Percentiles rank a stretch among this genome's conserved stretches.
Evolutionary conservation across 2,797 vertebrate species (phyloP).

Genomic region (Hydrophis major): DNA sequence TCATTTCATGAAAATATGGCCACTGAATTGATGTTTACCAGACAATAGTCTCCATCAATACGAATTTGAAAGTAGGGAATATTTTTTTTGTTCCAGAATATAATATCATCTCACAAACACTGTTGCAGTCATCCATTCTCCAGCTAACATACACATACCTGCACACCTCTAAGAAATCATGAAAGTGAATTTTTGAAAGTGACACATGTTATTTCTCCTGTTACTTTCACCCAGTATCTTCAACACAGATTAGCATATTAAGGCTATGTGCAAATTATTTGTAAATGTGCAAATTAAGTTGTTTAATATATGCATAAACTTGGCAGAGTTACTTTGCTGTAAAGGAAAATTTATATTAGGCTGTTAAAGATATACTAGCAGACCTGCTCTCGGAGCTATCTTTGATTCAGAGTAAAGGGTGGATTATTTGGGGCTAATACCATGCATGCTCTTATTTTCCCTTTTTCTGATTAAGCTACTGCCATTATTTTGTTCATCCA

Average conservation of each 20-base stretch:
- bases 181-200: conserved; percentile 26
- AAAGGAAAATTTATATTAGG: conserved; percentile 11
- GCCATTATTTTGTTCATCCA: background rate
- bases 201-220: conserved; percentile 13
- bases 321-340: background rate
- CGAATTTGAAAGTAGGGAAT: background rate
- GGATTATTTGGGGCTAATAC: background rate
- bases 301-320: conserved; percentile 33
- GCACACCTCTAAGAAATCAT: background rate
- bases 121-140: background rate
- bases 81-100: background rate
- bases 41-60: background rate
- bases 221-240: conserved; percentile 20
- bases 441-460: background rate
- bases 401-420: background rate
- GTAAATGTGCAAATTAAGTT: conserved; percentile 37
- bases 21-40: background rate
- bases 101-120: background rate
- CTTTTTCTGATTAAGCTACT: background rate
- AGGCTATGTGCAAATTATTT: conserved; percentile 35
- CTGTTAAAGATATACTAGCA: background rate
- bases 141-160: background rate
- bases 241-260: conserved; percentile 28
- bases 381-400: background rate
- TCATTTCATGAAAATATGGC: background rate